phyloP scores from a whole-genome alignment of 2,797 vertebrate genomes.

The Heliangelus exortis region DNA sequence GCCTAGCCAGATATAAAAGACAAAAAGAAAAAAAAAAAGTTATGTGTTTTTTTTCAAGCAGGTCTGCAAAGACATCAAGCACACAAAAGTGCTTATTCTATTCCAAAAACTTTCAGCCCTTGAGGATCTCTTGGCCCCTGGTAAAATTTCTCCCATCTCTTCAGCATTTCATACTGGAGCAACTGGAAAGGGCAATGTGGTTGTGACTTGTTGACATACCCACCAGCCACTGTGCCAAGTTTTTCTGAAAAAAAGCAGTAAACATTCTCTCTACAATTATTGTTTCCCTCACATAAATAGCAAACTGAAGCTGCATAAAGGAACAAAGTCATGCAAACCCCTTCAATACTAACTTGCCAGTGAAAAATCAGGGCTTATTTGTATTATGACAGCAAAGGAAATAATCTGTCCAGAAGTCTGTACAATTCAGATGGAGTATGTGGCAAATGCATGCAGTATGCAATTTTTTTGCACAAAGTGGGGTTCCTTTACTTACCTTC shows the following conservation, averaged over 20 bases:
- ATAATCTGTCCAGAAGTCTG: background rate
- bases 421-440: background rate
- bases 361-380: background rate
- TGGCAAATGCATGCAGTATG: background rate
- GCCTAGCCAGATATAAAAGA: conserved; percentile 20
- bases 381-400: background rate
- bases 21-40: background rate
- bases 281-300: background rate
- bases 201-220: background rate
- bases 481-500: conserved; percentile 62
- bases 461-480: background rate
- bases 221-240: background rate
- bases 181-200: background rate
- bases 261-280: background rate
- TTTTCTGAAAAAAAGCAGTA: background rate
- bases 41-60: background rate
- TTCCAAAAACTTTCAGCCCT: background rate
- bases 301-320: background rate
- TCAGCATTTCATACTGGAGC: background rate
- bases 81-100: background rate
- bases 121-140: background rate
- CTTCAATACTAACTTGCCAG: background rate
- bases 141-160: background rate
- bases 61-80: background rate
- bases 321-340: background rate